Evolutionary conservation across 2,113 vertebrate species (phyloP), one percentile per base, ranked within the genome.

Genomic region (Festucalex cinctus): DNA sequence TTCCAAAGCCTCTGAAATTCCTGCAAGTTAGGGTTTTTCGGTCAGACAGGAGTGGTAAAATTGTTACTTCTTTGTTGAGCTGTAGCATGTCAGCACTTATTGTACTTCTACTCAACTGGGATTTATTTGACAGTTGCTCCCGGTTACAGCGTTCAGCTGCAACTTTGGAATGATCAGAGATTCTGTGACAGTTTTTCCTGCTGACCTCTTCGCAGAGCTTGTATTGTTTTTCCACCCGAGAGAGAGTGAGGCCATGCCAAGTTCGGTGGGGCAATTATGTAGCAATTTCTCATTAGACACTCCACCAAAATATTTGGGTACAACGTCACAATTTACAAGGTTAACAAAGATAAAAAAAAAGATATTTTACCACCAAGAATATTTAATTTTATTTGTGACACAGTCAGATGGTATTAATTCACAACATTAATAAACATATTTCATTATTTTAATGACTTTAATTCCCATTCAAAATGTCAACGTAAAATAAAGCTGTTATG

Each of bases 111-210:
- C 12, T 24, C 37, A 41, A 24, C n/a, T 62, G 59, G 59, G n/a
- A 39, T 62, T 41, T 62, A 43, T 62, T 26, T 62, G 37, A 39
- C 59, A 41, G 59, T 61, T 59, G 32, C 57, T 17, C 7, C 8
- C 57, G 17, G 57, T 36, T 59, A 59, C 57, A 62, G 59, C 37
- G 41, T 62, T 41, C 36, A 12, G 19, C 32, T 60, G n/a, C 37
- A 62, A 22, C n/a, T 62, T 41, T 41, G 37, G 20, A 61, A 22
- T 61, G 59, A 22, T 61, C 59, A 36, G 6, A 61, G 36, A 14
- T 61, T 61, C 59, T 22, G 20, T 41, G 59, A 61, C 19, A 14
- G 20, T 39, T 61, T 61, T 61, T 61, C 59, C 36, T 14, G 59
- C 59, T 41, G 59, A 61, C 19, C 59, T 62, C n/a, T 39, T 62